Base-by-base conservation (phyloP, 1,140 invertebrate genomes). In the Habropoda laboriosa region DNA sequence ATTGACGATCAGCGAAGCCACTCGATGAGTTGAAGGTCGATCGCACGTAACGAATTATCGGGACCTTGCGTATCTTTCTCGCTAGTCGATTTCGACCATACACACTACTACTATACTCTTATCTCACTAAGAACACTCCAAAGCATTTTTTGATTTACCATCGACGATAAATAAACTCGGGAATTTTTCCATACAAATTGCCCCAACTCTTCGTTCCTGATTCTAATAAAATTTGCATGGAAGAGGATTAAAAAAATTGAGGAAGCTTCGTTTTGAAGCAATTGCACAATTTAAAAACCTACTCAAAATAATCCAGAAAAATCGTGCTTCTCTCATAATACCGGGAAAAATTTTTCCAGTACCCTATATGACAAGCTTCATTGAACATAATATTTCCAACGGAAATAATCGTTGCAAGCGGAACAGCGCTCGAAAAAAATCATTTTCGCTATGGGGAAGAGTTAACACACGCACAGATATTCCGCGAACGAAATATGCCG, bases 1-100 rank as follows among this genome's bases (percentile, higher is more conserved):
- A 80, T 42, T 55, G 57, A 24, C 64, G 30, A 51, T 30, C 58
- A 71, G 60, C 55, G 75, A 76, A 81, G 74, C 75, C 79, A 79
- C 45, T 73, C 70, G 42, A 55, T 49, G 55, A 72, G 35, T 55
- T 60, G 60, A 81, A 81, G 79, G 78, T 64, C 72, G 67, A 57
- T 38, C 63, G 35, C 32, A 55, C 35, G 45, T 55, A 63, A 77
- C 73, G 60, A 75, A 74, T 81, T 64, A 53, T 53, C 30, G 76
- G 30, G 45, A 61, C 55, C 38, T 30, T 16, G 67, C 27, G 18
- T 21, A 55, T 30, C 45, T 47, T 5, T 55, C 35, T 61, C 18
- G n/a, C 16, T 47, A 38, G 4, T 58, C 21, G 24, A 61, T 32
- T 55, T 49, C 24, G 61, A 42, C 55, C 13, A 27, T 30, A 16